Base-by-base conservation (phyloP, 2,888 invertebrate genomes). In the Bruchidius siliquastri region DNA sequence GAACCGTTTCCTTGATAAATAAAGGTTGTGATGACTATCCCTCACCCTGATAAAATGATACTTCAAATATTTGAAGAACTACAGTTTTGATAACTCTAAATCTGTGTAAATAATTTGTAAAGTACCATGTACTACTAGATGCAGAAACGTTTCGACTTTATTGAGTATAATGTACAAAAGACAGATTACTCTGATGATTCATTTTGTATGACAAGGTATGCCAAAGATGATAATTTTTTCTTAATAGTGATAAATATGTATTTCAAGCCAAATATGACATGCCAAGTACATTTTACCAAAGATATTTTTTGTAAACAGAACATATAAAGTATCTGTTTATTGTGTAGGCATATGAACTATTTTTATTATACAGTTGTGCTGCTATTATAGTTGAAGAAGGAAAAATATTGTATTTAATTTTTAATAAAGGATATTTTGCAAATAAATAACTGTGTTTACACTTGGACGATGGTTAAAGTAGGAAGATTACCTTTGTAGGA, bases 381-480 rank as follows among this genome's bases (percentile, higher is more conserved):
- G 72, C 69, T 73, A 73, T 71, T 75, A 71, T 72, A 72, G 74
- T 74, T 72, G 74, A 72, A 68, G 67, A 70, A 74, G 66, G 73
- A 49, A 72, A 71, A n/a, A n/a, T n/a, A 75, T 71, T 77, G 77
- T 79, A 80, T 75, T 77, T 77, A 79, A 77, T 78, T 82, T 81
- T 80, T 82, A 82, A 82, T 82, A 82, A 82, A 82, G 75, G 78
- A 80, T 81, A 82, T 82, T 82, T 82, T 82, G 79, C 76, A 76
- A 76, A 22, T 68, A 68, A 69, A 30, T 26, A 4, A 26, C 26
- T 26, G 26, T 26, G 26, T 26, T 26, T 26, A 26, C 2, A 2
- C 26, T 26, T 26, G 8, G 26, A 26, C 26, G n/a, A n/a, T n/a
- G n/a, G n/a, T n/a, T n/a, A n/a, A n/a, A n/a, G n/a, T n/a, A n/a